Evolutionary conservation across 2,888 invertebrate species (phyloP).

Genomic region (Drosophila algonquin): DNA sequence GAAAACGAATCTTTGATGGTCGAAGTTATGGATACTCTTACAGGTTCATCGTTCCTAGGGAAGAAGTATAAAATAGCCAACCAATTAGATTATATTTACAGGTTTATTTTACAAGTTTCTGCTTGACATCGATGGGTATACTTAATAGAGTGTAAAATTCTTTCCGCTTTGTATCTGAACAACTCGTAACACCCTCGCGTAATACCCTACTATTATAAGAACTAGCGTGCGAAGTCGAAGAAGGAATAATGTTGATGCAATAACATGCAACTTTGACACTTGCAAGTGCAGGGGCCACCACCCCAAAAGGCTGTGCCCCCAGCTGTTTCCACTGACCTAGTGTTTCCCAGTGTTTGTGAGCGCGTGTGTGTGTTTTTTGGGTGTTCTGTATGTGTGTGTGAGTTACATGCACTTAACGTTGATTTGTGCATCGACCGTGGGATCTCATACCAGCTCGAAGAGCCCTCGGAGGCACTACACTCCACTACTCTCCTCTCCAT

Average conservation of each 20-base stretch:
- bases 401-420: conserved; percentile 75
- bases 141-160: not conserved
- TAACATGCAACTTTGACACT: conserved; percentile 77
- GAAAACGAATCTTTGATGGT: not conserved
- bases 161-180: not conserved
- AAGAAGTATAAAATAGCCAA: no score
- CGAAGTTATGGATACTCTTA: not conserved
- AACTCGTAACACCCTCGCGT: not conserved
- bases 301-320: conserved; percentile 1
- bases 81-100: no score
- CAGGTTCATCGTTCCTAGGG: not conserved
- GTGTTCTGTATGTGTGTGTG: conserved; percentile 15
- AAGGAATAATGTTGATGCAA: conserved; percentile 72
- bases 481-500: not conserved
- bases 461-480: conserved; percentile 22
- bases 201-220: not conserved
- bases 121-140: no score
- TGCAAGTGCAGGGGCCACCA: conserved; percentile 37
- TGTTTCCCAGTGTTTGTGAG: no score
- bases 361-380: no score
- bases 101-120: not conserved
- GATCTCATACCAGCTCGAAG: conserved; percentile 43
- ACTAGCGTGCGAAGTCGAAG: conserved; percentile 10
- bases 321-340: not conserved
- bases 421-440: conserved; percentile 66